phyloP scores from a whole-genome alignment of 1,140 invertebrate genomes.

The Meloidogyne hapla region DNA sequence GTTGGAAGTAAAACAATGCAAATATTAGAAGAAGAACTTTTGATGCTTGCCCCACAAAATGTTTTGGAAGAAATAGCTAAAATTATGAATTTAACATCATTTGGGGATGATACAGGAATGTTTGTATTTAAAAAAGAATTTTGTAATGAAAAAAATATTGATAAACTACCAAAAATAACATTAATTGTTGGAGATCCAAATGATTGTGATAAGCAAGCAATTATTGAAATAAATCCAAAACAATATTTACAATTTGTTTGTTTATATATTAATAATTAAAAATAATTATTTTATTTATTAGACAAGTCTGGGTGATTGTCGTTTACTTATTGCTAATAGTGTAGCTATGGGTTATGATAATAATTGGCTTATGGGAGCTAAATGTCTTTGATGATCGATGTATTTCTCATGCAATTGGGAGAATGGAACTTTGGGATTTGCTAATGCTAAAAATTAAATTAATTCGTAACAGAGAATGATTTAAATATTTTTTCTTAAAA shows the following conservation, averaged over 20 bases:
- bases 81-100: not conserved
- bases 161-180: not conserved
- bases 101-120: not conserved
- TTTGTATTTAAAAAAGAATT: not conserved
- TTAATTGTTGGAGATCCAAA: not conserved
- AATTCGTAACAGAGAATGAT: too few relatives aligned
- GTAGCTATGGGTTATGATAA: not conserved
- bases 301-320: not conserved
- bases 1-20: not conserved
- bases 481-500: too few relatives aligned
- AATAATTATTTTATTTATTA: not conserved
- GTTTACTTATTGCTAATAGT: not conserved
- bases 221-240: not conserved
- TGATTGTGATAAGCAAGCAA: not conserved
- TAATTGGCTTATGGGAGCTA: not conserved
- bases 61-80: not conserved
- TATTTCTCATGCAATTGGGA: not conserved
- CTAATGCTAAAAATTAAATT: not conserved
- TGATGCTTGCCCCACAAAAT: not conserved
- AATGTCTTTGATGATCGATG: not conserved
- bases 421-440: not conserved
- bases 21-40: not conserved
- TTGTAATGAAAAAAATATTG: constrained; percentile 2
- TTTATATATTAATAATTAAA: not conserved
- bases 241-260: not conserved